phyloP scores from a whole-genome alignment of 2,888 invertebrate genomes.

The Acleris emargana region DNA sequence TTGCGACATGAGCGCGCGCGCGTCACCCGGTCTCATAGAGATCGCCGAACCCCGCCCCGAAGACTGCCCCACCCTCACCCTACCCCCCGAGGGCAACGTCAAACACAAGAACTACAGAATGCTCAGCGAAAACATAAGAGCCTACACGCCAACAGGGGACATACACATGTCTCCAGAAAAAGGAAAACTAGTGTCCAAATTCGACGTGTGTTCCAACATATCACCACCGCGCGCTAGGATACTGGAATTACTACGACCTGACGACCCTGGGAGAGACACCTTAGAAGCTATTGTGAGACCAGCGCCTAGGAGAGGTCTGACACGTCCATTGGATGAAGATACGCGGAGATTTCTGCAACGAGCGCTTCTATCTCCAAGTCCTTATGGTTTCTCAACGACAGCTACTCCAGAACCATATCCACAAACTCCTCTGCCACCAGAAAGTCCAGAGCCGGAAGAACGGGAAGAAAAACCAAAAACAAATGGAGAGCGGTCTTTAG shows the following conservation, averaged over 20 bases:
- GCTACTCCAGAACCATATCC: slow-evolving; percentile 52
- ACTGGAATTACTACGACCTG: slow-evolving; percentile 69
- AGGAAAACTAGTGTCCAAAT: slow-evolving; percentile 67
- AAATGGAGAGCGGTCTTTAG: slow-evolving; percentile 53
- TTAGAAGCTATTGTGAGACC: slow-evolving; percentile 75
- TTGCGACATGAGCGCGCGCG: slow-evolving; percentile 45
- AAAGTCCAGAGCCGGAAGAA: slow-evolving; percentile 22
- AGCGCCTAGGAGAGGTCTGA: slow-evolving; percentile 65
- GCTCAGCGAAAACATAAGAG: slow-evolving; percentile 65
- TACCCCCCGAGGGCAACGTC: slow-evolving; percentile 70
- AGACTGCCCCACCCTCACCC: slow-evolving; percentile 54
- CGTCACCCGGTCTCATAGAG: slow-evolving; percentile 55
- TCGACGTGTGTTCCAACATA: slow-evolving; percentile 62
- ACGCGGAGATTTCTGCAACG: slow-evolving; percentile 71
- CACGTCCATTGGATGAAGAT: slow-evolving; percentile 71
- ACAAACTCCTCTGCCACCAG: slow-evolving; percentile 37
- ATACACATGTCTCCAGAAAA: slow-evolving; percentile 65
- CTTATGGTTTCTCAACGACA: slow-evolving; percentile 50
- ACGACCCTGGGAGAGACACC: slow-evolving; percentile 69
- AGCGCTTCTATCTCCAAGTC: slow-evolving; percentile 65
- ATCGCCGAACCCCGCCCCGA: slow-evolving; percentile 63
- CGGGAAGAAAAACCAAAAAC: slow-evolving; percentile 6
- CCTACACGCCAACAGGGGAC: slow-evolving; percentile 71
- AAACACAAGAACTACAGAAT: slow-evolving; percentile 68
- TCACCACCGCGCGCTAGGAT: slow-evolving; percentile 70